These are phyloP conservation scores for Lucilia sericata DNA, from an alignment of 1,140 invertebrate genomes.

Conservation along the genomic window DNA sequence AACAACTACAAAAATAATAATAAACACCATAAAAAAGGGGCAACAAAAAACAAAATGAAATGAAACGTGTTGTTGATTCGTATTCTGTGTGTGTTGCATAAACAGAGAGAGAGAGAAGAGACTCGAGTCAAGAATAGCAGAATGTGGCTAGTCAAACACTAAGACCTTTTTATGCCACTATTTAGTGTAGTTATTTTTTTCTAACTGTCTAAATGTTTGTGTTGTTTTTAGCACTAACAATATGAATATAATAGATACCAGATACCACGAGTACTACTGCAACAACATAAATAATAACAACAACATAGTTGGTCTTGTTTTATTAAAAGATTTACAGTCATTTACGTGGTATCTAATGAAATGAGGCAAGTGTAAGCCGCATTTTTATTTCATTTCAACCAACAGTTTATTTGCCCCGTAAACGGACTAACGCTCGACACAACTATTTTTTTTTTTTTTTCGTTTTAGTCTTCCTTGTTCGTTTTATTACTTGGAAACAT, in stretches of 20 bases:
- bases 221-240: conserved; percentile 5
- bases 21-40: background rate
- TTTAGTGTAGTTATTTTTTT: background rate
- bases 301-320: background rate
- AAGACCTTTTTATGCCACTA: background rate
- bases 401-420: background rate
- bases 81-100: background rate
- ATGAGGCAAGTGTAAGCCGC: background rate
- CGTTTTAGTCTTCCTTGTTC: too few relatives aligned
- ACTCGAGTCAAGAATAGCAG: background rate
- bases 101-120: too few relatives aligned
- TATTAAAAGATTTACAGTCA: conserved; percentile 6
- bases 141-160: conserved; percentile 4
- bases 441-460: too few relatives aligned
- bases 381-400: background rate
- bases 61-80: background rate
- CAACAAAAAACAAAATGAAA: background rate
- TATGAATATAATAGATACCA: too few relatives aligned
- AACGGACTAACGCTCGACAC: too few relatives aligned
- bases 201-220: background rate
- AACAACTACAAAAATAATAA: background rate
- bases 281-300: too few relatives aligned
- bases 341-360: conserved; percentile 4
- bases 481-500: too few relatives aligned
- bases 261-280: too few relatives aligned